Conservation (phyloP, 2,888 invertebrate species). For the Scotopteryx bipunctaria region DNA sequence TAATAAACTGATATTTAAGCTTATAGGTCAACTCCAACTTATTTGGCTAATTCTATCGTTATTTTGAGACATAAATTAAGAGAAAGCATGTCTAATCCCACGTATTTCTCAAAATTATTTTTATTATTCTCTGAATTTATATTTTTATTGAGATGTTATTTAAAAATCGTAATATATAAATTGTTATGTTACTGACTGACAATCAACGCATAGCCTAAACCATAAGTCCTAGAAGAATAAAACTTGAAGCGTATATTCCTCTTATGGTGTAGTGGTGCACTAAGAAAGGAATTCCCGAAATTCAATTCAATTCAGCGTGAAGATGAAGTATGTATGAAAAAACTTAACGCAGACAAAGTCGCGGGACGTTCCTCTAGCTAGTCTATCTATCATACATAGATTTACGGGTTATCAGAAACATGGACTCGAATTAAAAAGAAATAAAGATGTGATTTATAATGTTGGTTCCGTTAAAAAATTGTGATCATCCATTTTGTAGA, state of each 20-base stretch:
- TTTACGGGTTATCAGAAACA: conserved; percentile 18
- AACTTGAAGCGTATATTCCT: too few relatives aligned
- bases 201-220: too few relatives aligned
- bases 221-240: too few relatives aligned
- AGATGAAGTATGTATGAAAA: too few relatives aligned
- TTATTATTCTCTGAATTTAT: too few relatives aligned
- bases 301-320: too few relatives aligned
- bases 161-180: conserved; percentile 22
- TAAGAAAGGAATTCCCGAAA: too few relatives aligned
- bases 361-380: too few relatives aligned
- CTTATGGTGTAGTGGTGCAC: too few relatives aligned
- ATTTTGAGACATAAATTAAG: conserved; percentile 12
- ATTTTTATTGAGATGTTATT: conserved; percentile 17
- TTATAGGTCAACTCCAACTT: background rate
- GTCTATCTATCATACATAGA: too few relatives aligned
- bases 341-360: too few relatives aligned
- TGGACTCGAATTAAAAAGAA: conserved; percentile 27
- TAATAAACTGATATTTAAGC: background rate
- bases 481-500: conserved; percentile 28
- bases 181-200: too few relatives aligned
- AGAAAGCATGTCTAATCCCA: conserved; percentile 16
- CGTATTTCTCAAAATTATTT: conserved; percentile 14
- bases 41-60: conserved; percentile 6
- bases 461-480: conserved; percentile 34
- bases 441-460: conserved; percentile 34